Percentiles rank a stretch among this genome's conserved stretches.
Conservation (phyloP, 2,888 invertebrate species). For the Thymelicus acteon region DNA sequence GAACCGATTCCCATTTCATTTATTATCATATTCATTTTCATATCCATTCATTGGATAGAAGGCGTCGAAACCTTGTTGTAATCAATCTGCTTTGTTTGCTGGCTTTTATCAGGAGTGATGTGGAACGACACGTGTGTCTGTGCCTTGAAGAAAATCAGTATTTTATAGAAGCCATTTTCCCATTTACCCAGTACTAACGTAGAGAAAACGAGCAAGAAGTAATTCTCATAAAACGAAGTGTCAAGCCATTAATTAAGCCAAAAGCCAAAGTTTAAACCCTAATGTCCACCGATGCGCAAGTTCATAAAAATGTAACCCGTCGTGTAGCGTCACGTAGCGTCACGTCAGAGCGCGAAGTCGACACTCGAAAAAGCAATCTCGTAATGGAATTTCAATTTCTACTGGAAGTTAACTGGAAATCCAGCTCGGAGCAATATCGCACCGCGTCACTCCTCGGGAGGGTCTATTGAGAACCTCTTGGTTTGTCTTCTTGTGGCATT, state of each 20-base stretch:
- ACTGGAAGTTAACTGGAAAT: conserved; percentile 77
- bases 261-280: conserved; percentile 1
- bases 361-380: conserved; percentile 79
- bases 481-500: conserved; percentile 42
- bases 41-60: too few relatives aligned
- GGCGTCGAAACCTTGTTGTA: too few relatives aligned
- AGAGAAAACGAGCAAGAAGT: too few relatives aligned
- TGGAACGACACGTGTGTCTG: too few relatives aligned
- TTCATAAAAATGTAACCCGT: conserved; percentile 18
- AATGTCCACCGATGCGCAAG: background rate
- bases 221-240: background rate
- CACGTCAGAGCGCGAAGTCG: conserved; percentile 39
- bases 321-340: background rate
- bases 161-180: too few relatives aligned
- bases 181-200: too few relatives aligned
- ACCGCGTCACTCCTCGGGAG: conserved; percentile 43
- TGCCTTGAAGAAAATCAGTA: too few relatives aligned
- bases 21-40: too few relatives aligned
- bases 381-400: conserved; percentile 84
- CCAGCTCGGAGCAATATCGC: conserved; percentile 70
- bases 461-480: conserved; percentile 38
- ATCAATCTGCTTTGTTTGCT: too few relatives aligned
- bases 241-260: background rate
- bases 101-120: too few relatives aligned
- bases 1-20: too few relatives aligned